Conservation (phyloP, 1,140 invertebrate species). For the Plectus sambesii region DNA sequence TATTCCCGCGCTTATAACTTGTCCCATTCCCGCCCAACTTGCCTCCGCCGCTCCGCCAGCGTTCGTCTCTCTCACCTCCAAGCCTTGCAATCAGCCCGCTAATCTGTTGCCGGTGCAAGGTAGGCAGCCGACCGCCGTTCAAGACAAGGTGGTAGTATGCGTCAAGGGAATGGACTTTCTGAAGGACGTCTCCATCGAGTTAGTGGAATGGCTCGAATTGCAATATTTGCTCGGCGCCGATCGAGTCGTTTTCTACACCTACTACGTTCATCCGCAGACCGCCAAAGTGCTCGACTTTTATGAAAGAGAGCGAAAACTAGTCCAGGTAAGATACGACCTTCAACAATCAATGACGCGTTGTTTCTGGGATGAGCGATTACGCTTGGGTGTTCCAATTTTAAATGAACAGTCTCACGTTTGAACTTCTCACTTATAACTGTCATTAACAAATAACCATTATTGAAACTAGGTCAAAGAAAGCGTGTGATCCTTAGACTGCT, state of each 20-base stretch:
- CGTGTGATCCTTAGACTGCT: too few relatives aligned
- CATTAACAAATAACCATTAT: neutral
- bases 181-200: slow-evolving; percentile 71
- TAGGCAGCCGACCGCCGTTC: slow-evolving; percentile 1
- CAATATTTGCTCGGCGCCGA: slow-evolving; percentile 72
- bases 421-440: slow-evolving; percentile 7
- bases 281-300: slow-evolving; percentile 74
- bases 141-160: slow-evolving; percentile 63
- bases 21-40: slow-evolving; percentile 28
- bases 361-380: too few relatives aligned
- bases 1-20: slow-evolving; percentile 36
- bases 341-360: too few relatives aligned
- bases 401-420: slow-evolving; percentile 7
- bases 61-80: neutral
- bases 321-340: slow-evolving; percentile 55
- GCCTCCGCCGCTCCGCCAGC: slow-evolving; percentile 1
- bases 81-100: neutral
- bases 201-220: slow-evolving; percentile 89
- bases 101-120: neutral
- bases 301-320: slow-evolving; percentile 60
- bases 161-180: slow-evolving; percentile 85
- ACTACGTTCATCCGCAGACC: slow-evolving; percentile 79
- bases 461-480: neutral
- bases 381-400: too few relatives aligned
- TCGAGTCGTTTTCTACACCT: slow-evolving; percentile 80